phyloP scores from a whole-genome alignment of 2,113 vertebrate genomes.

The Mola mola region DNA sequence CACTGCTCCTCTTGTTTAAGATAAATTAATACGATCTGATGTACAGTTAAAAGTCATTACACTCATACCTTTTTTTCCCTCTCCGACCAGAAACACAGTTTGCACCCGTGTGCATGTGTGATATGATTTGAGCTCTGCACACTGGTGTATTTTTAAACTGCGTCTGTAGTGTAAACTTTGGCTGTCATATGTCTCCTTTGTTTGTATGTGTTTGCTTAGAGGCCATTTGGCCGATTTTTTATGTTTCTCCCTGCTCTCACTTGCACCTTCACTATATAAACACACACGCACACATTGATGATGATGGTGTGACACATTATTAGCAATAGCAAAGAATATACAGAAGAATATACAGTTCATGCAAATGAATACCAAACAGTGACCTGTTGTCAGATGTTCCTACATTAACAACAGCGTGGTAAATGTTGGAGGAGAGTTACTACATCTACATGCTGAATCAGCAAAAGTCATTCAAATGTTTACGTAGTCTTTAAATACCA shows the following conservation, averaged over 20 bases:
- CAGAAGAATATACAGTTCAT: no score
- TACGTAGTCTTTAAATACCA: neutral
- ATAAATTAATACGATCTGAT: slow-evolving; percentile 2
- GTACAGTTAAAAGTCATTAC: neutral
- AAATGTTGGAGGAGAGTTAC: no score
- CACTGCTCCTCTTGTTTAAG: slow-evolving; percentile 31
- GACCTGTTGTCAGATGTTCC: neutral
- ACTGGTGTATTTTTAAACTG: slow-evolving; percentile 46
- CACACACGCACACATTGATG: slow-evolving; percentile 15
- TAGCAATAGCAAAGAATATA: neutral
- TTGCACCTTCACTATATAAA: slow-evolving; percentile 21
- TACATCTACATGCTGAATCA: neutral
- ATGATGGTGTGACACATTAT: neutral
- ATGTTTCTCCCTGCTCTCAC: slow-evolving; percentile 16
- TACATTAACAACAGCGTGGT: slow-evolving; percentile 6
- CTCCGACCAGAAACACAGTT: slow-evolving; percentile 42
- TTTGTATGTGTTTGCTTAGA: slow-evolving; percentile 57
- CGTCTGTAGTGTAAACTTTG: slow-evolving; percentile 54
- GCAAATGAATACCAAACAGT: slow-evolving; percentile 7
- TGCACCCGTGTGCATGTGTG: slow-evolving; percentile 7
- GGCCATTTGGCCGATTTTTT: slow-evolving; percentile 50
- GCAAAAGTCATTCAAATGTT: neutral
- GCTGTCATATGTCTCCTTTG: slow-evolving; percentile 39
- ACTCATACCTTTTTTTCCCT: neutral
- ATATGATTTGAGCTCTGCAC: slow-evolving; percentile 2